A percentile compares a stretch with the other conserved stretches of the same genome.
Evolutionary conservation across 2,888 invertebrate genomes (phyloP).

Genomic region (Apantesis nais): DNA sequence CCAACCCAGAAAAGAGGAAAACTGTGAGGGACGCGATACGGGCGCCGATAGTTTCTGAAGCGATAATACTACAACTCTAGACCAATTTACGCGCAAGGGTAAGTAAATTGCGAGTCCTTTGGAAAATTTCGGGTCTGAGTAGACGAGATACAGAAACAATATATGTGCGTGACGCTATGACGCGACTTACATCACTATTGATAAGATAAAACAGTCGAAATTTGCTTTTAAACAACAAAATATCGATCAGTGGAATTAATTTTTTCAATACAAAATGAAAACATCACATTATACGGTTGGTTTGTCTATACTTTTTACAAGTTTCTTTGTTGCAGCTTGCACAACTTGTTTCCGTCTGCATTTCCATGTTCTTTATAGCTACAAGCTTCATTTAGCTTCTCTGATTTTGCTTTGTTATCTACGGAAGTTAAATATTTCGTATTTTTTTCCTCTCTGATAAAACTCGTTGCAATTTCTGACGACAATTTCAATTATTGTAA

Average conservation of each 20-base stretch:
- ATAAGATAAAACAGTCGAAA: slow-evolving; percentile 32
- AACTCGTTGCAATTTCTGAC: slow-evolving; percentile 33
- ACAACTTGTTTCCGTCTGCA: slow-evolving; percentile 33
- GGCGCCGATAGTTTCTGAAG: slow-evolving; percentile 55
- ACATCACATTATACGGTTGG: slow-evolving; percentile 36
- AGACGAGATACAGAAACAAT: slow-evolving; percentile 43
- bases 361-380: slow-evolving; percentile 38
- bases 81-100: slow-evolving; percentile 61
- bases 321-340: slow-evolving; percentile 28
- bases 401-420: slow-evolving; percentile 41
- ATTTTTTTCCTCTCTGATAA: slow-evolving; percentile 41
- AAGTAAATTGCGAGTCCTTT: slow-evolving; percentile 55
- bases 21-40: slow-evolving; percentile 50
- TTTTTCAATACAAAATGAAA: slow-evolving; percentile 25
- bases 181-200: slow-evolving; percentile 33
- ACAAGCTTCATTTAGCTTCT: slow-evolving; percentile 45
- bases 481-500: slow-evolving; percentile 34
- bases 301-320: slow-evolving; percentile 23
- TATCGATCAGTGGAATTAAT: slow-evolving; percentile 8
- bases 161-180: slow-evolving; percentile 29
- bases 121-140: slow-evolving; percentile 43
- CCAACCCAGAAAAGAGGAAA: slow-evolving; percentile 47
- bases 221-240: slow-evolving; percentile 21
- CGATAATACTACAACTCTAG: slow-evolving; percentile 60
- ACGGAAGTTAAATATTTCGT: slow-evolving; percentile 39